A percentile compares a stretch with the other conserved stretches of the same genome.
phyloP scores from a whole-genome alignment of 2,888 invertebrate species.

The Calliopum simillimum region DNA sequence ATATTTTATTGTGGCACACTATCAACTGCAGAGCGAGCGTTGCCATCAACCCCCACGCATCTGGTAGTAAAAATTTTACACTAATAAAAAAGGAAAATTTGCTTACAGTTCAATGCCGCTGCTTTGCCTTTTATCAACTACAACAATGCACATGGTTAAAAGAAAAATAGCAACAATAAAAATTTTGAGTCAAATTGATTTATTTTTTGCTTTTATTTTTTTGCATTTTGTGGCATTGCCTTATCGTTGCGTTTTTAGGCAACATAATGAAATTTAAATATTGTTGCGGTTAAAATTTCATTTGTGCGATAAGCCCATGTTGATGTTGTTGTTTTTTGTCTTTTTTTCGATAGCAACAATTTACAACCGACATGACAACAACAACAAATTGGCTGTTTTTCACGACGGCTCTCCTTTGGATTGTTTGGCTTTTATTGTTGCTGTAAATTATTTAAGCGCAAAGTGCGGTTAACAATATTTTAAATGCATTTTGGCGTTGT shows the following conservation, averaged over 20 bases:
- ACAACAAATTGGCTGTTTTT: background rate
- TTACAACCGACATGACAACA: no score
- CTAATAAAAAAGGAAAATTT: background rate
- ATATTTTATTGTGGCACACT: background rate
- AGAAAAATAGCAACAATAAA: background rate
- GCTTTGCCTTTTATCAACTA: slow-evolving; percentile 4
- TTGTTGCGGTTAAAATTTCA: background rate
- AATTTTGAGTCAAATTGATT: slow-evolving; percentile 22
- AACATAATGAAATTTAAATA: slow-evolving; percentile 19
- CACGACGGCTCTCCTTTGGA: background rate
- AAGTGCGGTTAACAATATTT: slow-evolving; percentile 25
- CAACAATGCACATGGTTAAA: background rate
- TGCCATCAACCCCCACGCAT: background rate
- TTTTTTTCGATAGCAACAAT: background rate
- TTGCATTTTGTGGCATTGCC: slow-evolving; percentile 6
- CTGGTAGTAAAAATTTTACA: background rate
- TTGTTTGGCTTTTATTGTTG: slow-evolving; percentile 2
- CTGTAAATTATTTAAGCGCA: slow-evolving; percentile 18
- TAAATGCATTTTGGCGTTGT: slow-evolving; percentile 9
- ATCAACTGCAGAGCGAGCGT: background rate
- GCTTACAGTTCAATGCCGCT: slow-evolving; percentile 22
- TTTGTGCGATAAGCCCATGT: background rate
- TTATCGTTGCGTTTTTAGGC: background rate
- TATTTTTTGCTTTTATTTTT: no score
- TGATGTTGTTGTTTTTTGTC: background rate